Evolutionary conservation across 1,140 invertebrate genomes (phyloP), one percentile per base, ranked within the genome.

Genomic region (Drosophila navojoa): DNA sequence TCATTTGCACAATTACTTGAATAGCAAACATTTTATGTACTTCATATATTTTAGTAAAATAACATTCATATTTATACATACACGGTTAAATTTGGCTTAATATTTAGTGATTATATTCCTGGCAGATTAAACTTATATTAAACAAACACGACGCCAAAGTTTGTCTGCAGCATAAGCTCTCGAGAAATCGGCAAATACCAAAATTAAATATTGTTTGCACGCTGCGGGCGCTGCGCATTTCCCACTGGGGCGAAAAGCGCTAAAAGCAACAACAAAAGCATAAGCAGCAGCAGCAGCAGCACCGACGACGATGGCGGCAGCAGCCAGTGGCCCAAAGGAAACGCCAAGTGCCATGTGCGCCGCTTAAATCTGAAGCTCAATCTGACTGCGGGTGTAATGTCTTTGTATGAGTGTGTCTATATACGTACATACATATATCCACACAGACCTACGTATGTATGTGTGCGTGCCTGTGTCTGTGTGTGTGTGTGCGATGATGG

Each of bases 321-420:
- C 59, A 71, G 22, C 25, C 32, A 45, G 49, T 75, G 54, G 52
- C 52, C 49, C 80, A 68, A 71, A 85, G 81, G 74, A 81, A 81
- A 72, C 58, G 71, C 76, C 79, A 87, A 82, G 84, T 87, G 81
- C 78, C 78, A 86, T 86, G 79, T 89, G 82, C 82, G 82, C 66
- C 78, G 82, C 75, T 77, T 76, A 44, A 76, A 47, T 75, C 64
- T 63, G 50, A 71, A 57, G 59, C 59, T 64, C 15, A 70, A 49
- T 63, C 25, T 66, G 35, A 63, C 64, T 66, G 60, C 47, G 60
- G 72, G 69, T 70, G 70, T 74, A 52, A 58, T 55, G 64, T 73
- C 15, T 57, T 2, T 35, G 25, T 76, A 10, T 27, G 22, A 52
- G 47, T 40, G 29, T 67, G 6, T 13, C 35, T 38, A 38, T 38